Evolutionary conservation across 2,888 invertebrate genomes (phyloP), one percentile per base, ranked within the genome.

Genomic region (Iselma pallidipennis): DNA sequence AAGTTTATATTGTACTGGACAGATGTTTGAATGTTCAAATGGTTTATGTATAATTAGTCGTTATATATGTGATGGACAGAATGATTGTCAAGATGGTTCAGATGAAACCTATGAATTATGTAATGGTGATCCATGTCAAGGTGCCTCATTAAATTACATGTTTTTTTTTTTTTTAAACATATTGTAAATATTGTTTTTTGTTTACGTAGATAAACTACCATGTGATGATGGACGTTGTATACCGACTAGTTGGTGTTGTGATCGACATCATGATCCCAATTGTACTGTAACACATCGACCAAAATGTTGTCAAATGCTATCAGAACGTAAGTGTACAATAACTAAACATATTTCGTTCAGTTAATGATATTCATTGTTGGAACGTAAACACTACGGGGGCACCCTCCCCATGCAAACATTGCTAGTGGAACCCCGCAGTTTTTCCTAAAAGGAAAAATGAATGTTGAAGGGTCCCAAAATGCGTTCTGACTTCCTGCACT

Each of bases 181-280:
- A 16, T 52, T 56, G 19, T 16, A 12, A 55, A n/a, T n/a, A n/a
- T 54, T 55, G 61, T 65, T 62, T 58, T 42, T 26, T 58, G 61
- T 63, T 59, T 48, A 68, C 71, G 16, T 68, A 81, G 84, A 83
- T 58, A 82, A 82, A 72, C 72, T 83, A 52, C 74, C 72, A 9
- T 83, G 83, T 71, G 82, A 83, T 49, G 83, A 84, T 67, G 81
- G 81, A 6, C 78, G 86, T 37, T 86, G 86, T 66, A 84, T 86
- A 56, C 83, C 85, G 1, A 78, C 76, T 4, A 76, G 80, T 59
- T 84, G 83, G 82, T 86, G 85, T 71, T 85, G 85, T 71, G 83
- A 85, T 73, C 78, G 80, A 60, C 74, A 78, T 53, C 76, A 74
- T 53, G 82, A 82, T 70, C 69, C 74, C n/a, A 83, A 83, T 66